Conservation (phyloP, 1,140 invertebrate species). For the Caenorhabditis tropicalis region DNA sequence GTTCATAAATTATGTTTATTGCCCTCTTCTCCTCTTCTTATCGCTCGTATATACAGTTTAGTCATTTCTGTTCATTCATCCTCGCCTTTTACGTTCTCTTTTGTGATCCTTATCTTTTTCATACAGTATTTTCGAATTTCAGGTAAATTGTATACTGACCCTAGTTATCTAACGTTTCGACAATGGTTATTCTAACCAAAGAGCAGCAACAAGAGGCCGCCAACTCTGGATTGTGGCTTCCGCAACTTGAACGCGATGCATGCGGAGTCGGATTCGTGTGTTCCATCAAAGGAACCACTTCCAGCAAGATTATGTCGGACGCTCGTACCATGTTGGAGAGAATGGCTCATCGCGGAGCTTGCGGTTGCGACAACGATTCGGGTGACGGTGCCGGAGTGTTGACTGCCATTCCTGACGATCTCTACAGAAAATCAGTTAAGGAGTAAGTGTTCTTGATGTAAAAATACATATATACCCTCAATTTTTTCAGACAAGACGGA, state of each 20-base stretch:
- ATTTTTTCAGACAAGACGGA: conserved; percentile 75
- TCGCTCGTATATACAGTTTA: background rate
- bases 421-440: conserved; percentile 85
- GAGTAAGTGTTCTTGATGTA: conserved; percentile 72
- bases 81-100: background rate
- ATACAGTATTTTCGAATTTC: background rate
- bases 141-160: conserved; percentile 1
- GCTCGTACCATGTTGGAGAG: conserved; percentile 88
- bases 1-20: background rate
- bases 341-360: conserved; percentile 98
- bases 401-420: conserved; percentile 91
- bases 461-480: background rate
- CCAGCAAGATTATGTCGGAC: conserved; percentile 93
- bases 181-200: conserved; percentile 69
- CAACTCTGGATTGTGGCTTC: conserved; percentile 88
- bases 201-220: conserved; percentile 62
- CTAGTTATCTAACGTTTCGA: background rate
- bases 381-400: conserved; percentile 97
- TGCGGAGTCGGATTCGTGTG: conserved; percentile 99
- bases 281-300: conserved; percentile 89
- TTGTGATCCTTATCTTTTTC: background rate
- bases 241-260: conserved; percentile 88
- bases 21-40: background rate
- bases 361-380: conserved; percentile 97
- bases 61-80: background rate